Evolutionary conservation across 2,888 invertebrate species (phyloP), one percentile per base, ranked within the genome.

Genomic region (Lagria hirta): DNA sequence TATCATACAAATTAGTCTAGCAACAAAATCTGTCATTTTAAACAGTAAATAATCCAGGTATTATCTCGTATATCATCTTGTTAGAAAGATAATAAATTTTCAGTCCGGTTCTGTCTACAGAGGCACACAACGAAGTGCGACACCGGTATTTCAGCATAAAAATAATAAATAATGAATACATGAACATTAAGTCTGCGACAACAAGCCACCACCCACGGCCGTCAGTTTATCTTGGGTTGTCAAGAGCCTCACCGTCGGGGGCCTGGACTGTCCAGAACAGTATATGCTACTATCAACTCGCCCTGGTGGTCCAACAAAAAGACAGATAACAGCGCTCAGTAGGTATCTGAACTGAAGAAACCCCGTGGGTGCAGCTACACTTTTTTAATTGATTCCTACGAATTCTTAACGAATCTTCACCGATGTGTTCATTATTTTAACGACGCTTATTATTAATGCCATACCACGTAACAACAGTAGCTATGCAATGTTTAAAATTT

Each of bases 121-220:
- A 30, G 26, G 23, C 41, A 15, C 26, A 46, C 42, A 48, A 48
- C 33, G 36, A 41, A 48, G 44, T 44, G 48, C 36, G 40, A 48
- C 48, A 48, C 27, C 42, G 45, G 49, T 38, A 36, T 45, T 45
- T 26, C 35, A 49, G 37, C 42, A 37, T 42, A 54, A 54, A 52
- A 58, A 60, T 57, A 59, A 64, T 63, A 64, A 68, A 67, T 65
- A 66, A 68, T 65, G 64, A 56, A 65, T 67, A 67, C 66, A 66
- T 56, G 63, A 58, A 61, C 69, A 69, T 68, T 69, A 69, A 64
- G 62, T 62, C 63, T 54, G 66, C 66, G 68, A 68, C 69, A 67
- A 67, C 69, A 66, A 62, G 65, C 66, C 67, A 65, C 70, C 70
- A 70, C 70, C 70, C 70, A 70, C 70, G 62, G 69, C 50, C 52